Evolutionary conservation across 2,888 invertebrate species (phyloP).

Genomic region (Melipona beecheii): DNA sequence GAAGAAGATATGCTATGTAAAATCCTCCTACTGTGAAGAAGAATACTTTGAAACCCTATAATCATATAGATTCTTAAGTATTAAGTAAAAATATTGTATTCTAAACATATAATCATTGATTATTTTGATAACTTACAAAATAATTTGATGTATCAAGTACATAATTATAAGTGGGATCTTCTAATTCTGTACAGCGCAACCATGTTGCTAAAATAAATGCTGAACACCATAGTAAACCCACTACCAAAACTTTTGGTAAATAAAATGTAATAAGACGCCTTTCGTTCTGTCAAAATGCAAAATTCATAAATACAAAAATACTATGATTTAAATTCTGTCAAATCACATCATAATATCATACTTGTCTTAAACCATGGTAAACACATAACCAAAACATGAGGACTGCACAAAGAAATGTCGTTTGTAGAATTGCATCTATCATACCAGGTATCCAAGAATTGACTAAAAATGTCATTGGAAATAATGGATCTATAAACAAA

Average conservation of each 20-base stretch:
- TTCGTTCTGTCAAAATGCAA: conserved; percentile 89
- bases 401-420: conserved; percentile 93
- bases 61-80: conserved; percentile 14
- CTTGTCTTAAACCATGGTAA: conserved; percentile 97
- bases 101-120: not conserved
- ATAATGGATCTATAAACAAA: conserved; percentile 92
- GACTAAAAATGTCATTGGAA: conserved; percentile 94
- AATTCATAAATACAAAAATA: not conserved
- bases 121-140: conserved; percentile 86
- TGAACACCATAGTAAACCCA: conserved; percentile 94
- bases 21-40: conserved; percentile 94
- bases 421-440: conserved; percentile 95
- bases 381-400: conserved; percentile 97
- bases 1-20: conserved; percentile 93
- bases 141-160: conserved; percentile 93
- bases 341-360: conserved; percentile 77
- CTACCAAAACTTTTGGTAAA: conserved; percentile 94
- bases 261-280: conserved; percentile 94
- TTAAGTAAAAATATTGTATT: not conserved
- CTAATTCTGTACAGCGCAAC: conserved; percentile 94
- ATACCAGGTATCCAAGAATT: conserved; percentile 97
- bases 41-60: conserved; percentile 94
- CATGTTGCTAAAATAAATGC: conserved; percentile 94
- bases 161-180: conserved; percentile 97
- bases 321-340: not conserved